Base-by-base conservation (phyloP, 2,113 vertebrate species). In the Morone saxatilis region DNA sequence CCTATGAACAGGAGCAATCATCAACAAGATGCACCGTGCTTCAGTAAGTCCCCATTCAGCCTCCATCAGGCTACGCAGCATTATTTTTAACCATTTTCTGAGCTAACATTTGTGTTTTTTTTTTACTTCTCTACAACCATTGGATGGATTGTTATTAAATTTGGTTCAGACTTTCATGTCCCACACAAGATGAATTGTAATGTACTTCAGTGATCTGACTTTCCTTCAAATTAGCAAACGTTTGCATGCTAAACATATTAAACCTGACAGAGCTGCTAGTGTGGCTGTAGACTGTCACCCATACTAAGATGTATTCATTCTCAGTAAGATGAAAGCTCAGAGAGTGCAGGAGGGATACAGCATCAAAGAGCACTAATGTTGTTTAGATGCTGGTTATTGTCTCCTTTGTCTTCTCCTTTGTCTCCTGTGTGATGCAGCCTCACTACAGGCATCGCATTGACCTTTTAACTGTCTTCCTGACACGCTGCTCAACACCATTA, bases 391-490 rank as follows among this genome's bases (percentile, higher is more conserved):
- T 25, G 41, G 38, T 40, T 43, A 38, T 38, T 62, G 48, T 65
- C n/a, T 22, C 53, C 38, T 71, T 38, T 17, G 41, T 40, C 25
- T 53, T 66, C 63, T 50, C n/a, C 60, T 54, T 40, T 40, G 51
- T 61, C 53, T 83, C 45, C 25, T 12, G 43, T 48, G 36, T 20
- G 65, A 43, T 0, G 41, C 71, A 25, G 68, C 57, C 43, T 67
- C 74, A 13, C 81, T 25, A 3, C 81, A 62, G 82, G 65, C 80
- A 6, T 76, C 13, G 0, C 43, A 6, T 20, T 83, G 87, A 83
- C 90, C 84, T 87, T 83, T 70, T 66, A 76, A 84, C 71, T 0
- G 71, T 38, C 74, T 68, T 66, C 75, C 73, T 71, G 81, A 73
- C 80, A 65, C n/a, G 16, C 60, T 50, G 73, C 56, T 78, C 19